Evolutionary conservation across 2,888 invertebrate genomes (phyloP).

Genomic region (Eurytoma adleriae): DNA sequence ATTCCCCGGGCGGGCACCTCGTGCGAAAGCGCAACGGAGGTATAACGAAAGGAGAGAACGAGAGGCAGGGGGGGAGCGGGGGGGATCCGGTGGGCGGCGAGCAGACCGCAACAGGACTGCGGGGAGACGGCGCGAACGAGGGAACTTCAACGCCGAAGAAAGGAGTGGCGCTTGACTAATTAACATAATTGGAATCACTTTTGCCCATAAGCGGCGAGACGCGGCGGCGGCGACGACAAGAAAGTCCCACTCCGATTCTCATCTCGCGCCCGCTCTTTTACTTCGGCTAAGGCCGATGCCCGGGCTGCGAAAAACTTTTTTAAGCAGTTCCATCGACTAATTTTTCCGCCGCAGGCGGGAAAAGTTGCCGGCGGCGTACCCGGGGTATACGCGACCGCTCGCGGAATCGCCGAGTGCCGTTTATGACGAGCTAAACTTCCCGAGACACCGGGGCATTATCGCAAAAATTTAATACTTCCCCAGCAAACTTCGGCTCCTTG

Average conservation of each 20-base stretch:
- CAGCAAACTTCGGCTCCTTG: conserved; percentile 20
- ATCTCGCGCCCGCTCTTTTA: not conserved
- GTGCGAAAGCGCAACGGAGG: conserved; percentile 22
- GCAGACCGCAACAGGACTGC: conserved; percentile 50
- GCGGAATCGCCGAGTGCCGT: conserved; percentile 46
- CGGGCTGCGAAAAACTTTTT: conserved; percentile 60
- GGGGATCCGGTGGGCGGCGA: conserved; percentile 49
- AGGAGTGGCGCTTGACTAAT: conserved; percentile 63
- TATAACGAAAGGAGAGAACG: conserved; percentile 40
- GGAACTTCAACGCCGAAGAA: conserved; percentile 65
- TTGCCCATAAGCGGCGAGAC: conserved; percentile 63
- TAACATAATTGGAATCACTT: conserved; percentile 71
- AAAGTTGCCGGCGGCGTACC: conserved; percentile 17
- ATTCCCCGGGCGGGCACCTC: conserved; percentile 5
- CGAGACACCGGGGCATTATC: conserved; percentile 32
- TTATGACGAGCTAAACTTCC: conserved; percentile 50
- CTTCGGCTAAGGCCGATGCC: not conserved
- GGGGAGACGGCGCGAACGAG: conserved; percentile 62
- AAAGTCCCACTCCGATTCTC: conserved; percentile 55
- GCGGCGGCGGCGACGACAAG: conserved; percentile 57
- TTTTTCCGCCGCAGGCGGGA: conserved; percentile 56
- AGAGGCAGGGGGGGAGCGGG: conserved; percentile 29
- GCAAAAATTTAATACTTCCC: conserved; percentile 48
- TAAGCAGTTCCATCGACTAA: conserved; percentile 62
- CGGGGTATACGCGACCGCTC: not conserved